Conservation (phyloP, 2,888 invertebrate genomes). For the Limulus polyphemus region DNA sequence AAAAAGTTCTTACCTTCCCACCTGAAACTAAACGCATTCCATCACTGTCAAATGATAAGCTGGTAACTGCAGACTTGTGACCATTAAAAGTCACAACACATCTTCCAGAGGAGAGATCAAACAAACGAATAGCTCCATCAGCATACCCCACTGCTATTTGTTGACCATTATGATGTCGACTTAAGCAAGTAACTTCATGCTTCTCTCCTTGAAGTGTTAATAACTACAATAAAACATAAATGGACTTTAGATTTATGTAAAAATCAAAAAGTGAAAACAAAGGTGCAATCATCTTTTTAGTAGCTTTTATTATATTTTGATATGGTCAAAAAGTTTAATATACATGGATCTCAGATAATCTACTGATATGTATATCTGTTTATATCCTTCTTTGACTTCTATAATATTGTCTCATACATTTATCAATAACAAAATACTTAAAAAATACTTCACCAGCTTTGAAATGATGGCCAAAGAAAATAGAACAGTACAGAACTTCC, state of each 20-base stretch:
- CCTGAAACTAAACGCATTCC: slow-evolving; percentile 82
- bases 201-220: slow-evolving; percentile 67
- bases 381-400: too few relatives aligned
- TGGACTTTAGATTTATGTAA: background rate
- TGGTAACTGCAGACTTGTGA: slow-evolving; percentile 69
- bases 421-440: too few relatives aligned
- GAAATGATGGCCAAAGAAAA: too few relatives aligned
- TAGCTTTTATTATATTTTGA: too few relatives aligned
- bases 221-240: slow-evolving; percentile 45
- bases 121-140: slow-evolving; percentile 75
- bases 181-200: slow-evolving; percentile 60
- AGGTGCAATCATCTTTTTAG: too few relatives aligned
- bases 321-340: too few relatives aligned
- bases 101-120: slow-evolving; percentile 59
- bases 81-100: slow-evolving; percentile 57
- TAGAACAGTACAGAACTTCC: too few relatives aligned
- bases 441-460: too few relatives aligned
- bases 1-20: slow-evolving; percentile 49
- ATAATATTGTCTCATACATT: too few relatives aligned
- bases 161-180: slow-evolving; percentile 59
- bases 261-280: too few relatives aligned
- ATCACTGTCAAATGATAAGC: slow-evolving; percentile 64
- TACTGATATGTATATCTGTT: too few relatives aligned
- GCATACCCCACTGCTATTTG: slow-evolving; percentile 81
- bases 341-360: too few relatives aligned